Base-by-base conservation (phyloP, 2,113 vertebrate species). In the Xiphorhynchus elegans region DNA sequence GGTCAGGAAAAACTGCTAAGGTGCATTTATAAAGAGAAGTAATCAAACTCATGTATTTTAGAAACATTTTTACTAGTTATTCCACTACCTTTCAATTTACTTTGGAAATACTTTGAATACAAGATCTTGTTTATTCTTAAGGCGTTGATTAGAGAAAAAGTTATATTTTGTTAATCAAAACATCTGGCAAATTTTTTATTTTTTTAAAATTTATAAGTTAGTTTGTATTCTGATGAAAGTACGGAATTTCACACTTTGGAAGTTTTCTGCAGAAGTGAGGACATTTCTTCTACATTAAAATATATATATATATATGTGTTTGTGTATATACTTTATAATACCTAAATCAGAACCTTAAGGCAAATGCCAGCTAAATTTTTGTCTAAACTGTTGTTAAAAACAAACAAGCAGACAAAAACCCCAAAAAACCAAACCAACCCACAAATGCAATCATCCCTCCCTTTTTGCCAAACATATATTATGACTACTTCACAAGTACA, bases 251-350 rank as follows among this genome's bases (percentile, higher is more conserved):
- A 76, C 86, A 83, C 29, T 63, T 91, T 1, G 49, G 35, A 81
- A 35, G 13, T 62, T 80, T 91, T 93, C 52, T 79, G 8, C 24
- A 67, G 25, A 94, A 92, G 18, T 2, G 2, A 70, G 13, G 6
- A 70, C 64, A 84, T 33, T 37, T 84, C 14, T 77, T 14, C 17
- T 42, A 7, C 4, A 0, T 44, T 58, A 33, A 69, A 33, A 81
- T 12, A 67, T 44, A 49, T n/a, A 3, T n/a, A 3, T 44, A 13
- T 49, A 13, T 93, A 9, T 62, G 52, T 88, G 92, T 79, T 66
- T 95, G 94, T 90, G 91, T 77, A 96, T 94, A 91, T 95, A 91
- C 85, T 87, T 78, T 49, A 17, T 28, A 88, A 75, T 35, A 87
- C 5, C n/a, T 69, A 76, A 79, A 79, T 44, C 62, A 84, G 35